A percentile compares a stretch with the other conserved stretches of the same genome.
Evolutionary conservation across 2,113 vertebrate genomes (phyloP).

Genomic region (Prinia subflava): DNA sequence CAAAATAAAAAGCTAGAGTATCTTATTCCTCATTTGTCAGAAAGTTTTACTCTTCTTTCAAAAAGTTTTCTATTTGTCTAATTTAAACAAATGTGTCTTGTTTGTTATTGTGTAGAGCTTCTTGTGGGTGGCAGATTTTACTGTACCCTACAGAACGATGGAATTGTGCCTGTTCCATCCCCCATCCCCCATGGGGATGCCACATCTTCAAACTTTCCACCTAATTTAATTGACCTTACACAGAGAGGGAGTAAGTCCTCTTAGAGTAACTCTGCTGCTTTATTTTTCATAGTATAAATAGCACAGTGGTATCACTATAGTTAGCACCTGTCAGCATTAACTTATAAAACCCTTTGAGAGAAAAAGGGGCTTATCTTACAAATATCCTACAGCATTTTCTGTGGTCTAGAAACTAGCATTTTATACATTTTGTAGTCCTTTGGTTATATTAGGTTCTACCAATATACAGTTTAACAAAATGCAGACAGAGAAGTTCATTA

Average conservation of each 20-base stretch:
- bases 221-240: background rate
- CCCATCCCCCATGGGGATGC: background rate
- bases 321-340: background rate
- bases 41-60: background rate
- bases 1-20: background rate
- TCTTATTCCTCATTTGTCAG: background rate
- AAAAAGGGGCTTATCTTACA: background rate
- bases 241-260: background rate
- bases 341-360: background rate
- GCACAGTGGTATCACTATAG: background rate
- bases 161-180: background rate
- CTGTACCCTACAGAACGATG: background rate
- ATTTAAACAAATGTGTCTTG: background rate
- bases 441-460: background rate
- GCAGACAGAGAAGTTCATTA: background rate
- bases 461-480: background rate
- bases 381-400: background rate
- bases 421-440: background rate
- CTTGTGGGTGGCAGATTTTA: background rate
- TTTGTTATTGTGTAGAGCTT: background rate
- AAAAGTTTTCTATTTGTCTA: background rate
- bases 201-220: background rate
- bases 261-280: background rate
- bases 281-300: background rate
- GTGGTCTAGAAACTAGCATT: background rate